Conservation (phyloP, 1,140 invertebrate species). For the Hypothenemus hampei region DNA sequence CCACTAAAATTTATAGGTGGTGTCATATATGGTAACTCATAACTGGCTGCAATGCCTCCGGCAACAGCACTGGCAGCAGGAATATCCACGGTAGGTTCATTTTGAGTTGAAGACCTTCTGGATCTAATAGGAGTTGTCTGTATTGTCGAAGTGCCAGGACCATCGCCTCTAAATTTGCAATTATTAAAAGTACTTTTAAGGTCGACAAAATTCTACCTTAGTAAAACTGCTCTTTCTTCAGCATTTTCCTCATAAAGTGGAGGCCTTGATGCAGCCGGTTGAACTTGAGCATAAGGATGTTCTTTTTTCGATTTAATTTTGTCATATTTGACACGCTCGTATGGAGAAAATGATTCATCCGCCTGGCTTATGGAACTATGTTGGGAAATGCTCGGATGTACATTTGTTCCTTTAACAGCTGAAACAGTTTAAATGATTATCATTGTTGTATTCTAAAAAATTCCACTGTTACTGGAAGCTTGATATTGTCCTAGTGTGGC, state of each 20-base stretch:
- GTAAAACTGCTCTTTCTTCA: constrained; percentile 32
- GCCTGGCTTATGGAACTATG: constrained; percentile 57
- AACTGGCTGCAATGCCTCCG: constrained; percentile 76
- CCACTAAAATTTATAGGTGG: constrained; percentile 80
- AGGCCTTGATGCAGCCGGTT: constrained; percentile 35
- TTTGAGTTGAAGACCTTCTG: constrained; percentile 50
- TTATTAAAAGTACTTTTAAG: too few relatives aligned
- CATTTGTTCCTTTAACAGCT: constrained; percentile 36
- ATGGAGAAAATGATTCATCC: constrained; percentile 55
- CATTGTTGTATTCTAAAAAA: too few relatives aligned
- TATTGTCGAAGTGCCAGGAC: constrained; percentile 24
- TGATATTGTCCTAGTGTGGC: constrained; percentile 56
- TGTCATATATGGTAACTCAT: constrained; percentile 85
- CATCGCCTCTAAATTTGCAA: constrained; percentile 25
- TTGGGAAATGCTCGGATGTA: constrained; percentile 51
- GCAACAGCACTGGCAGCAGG: constrained; percentile 77
- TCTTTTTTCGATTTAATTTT: constrained; percentile 50
- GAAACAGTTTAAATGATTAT: constrained; percentile 42
- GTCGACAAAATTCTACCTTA: constrained; percentile 32
- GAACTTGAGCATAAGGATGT: constrained; percentile 65
- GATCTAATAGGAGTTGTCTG: constrained; percentile 43
- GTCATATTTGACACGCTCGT: constrained; percentile 55
- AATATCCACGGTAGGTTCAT: constrained; percentile 51
- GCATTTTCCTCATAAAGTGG: constrained; percentile 21
- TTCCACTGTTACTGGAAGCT: constrained; percentile 36